phyloP scores from a whole-genome alignment of 2,113 vertebrate genomes.

The Melospiza melodia region DNA sequence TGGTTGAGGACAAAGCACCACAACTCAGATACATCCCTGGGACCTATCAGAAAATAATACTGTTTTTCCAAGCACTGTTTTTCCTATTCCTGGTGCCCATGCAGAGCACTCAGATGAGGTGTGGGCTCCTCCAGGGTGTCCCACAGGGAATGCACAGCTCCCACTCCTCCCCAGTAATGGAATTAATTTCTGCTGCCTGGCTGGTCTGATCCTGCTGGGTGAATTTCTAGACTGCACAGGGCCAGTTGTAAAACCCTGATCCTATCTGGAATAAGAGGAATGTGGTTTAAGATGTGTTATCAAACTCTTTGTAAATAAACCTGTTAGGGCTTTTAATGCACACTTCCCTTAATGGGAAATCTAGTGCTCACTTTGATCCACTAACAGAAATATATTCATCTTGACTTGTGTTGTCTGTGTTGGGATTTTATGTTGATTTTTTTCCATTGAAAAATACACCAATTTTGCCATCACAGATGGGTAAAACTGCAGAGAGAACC shows the following conservation, averaged over 20 bases:
- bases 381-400: neutral
- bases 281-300: neutral
- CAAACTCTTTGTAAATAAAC: neutral
- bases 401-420: neutral
- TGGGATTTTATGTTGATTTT: neutral
- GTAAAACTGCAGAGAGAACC: neutral
- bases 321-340: neutral
- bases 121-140: neutral
- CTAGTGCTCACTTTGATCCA: neutral
- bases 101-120: rapidly evolving
- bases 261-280: neutral
- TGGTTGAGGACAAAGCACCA: neutral
- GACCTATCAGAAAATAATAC: rapidly evolving
- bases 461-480: neutral
- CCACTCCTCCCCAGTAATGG: neutral
- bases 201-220: neutral
- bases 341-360: neutral
- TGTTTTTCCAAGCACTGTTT: neutral
- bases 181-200: neutral
- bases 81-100: neutral
- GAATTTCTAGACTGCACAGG: neutral
- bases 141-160: neutral
- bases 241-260: neutral
- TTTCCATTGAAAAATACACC: neutral
- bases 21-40: neutral